These are phyloP conservation scores for Amazona vittata DNA, from an alignment of 2,113 vertebrate genomes.

Conservation along the genomic window DNA sequence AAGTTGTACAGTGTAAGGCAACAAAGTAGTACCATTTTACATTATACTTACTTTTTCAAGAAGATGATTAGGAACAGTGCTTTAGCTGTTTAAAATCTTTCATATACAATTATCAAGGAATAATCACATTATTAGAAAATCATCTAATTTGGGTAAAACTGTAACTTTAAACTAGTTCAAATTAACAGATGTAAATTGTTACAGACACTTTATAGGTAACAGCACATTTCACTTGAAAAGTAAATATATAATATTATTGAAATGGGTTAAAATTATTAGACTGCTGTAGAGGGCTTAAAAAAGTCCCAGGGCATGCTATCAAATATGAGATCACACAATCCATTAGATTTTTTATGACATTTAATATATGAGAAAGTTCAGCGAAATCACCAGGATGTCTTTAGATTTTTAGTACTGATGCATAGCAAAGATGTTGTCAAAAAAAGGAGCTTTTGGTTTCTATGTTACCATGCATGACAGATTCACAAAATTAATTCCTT, in stretches of 20 bases:
- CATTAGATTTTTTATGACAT: neutral
- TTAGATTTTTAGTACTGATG: neutral
- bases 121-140: conserved; percentile 26
- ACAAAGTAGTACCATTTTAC: neutral
- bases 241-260: conserved; percentile 10
- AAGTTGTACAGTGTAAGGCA: neutral
- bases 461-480: neutral
- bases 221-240: neutral
- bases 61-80: neutral
- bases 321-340: neutral
- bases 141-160: neutral
- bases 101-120: neutral
- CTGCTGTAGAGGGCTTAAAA: neutral
- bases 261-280: conserved; percentile 5
- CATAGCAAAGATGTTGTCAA: neutral
- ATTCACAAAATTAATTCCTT: neutral
- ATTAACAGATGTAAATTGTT: neutral
- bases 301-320: neutral
- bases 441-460: neutral
- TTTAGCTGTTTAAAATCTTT: neutral
- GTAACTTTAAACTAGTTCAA: neutral
- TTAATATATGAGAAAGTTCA: neutral
- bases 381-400: neutral
- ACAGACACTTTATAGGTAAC: neutral
- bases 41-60: neutral